Evolutionary conservation across 2,888 invertebrate species (phyloP).

Genomic region (Rhaphigaster nebulosa): DNA sequence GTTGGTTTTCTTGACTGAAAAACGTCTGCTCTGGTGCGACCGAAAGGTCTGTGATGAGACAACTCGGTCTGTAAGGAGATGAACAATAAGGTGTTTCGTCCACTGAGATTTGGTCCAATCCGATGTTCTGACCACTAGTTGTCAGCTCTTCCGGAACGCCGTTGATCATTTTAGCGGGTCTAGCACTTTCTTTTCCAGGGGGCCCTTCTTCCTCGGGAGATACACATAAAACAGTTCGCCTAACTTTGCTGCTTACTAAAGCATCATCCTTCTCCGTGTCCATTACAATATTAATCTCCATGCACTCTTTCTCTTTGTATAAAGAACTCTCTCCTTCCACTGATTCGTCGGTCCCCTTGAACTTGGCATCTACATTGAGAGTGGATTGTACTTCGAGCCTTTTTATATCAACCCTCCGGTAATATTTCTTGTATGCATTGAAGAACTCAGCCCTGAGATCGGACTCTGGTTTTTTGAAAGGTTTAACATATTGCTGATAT

Average conservation of each 20-base stretch:
- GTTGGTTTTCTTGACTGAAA: background rate
- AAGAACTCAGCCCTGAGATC: slow-evolving; percentile 16
- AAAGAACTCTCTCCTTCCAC: background rate
- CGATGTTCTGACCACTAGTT: background rate
- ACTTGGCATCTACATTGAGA: slow-evolving; percentile 19
- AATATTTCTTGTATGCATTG: slow-evolving; percentile 40
- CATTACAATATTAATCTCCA: slow-evolving; percentile 18
- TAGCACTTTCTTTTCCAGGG: background rate
- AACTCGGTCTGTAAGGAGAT: background rate
- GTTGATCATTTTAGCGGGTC: background rate
- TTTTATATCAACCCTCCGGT: slow-evolving; percentile 7
- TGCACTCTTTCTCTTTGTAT: slow-evolving; percentile 25
- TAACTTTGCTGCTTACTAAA: background rate
- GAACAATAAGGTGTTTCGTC: background rate
- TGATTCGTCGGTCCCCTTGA: background rate
- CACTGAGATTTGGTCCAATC: background rate
- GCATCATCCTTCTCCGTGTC: background rate
- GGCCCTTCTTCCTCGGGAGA: background rate
- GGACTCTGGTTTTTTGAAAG: slow-evolving; percentile 6
- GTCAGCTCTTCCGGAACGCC: background rate
- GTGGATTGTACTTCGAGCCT: slow-evolving; percentile 10
- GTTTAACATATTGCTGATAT: background rate
- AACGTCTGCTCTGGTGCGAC: background rate
- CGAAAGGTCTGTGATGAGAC: background rate
- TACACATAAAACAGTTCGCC: background rate